phyloP scores from a whole-genome alignment of 30 jellyfish, hydroid and myxozoan species.

The Mastigias papua region DNA sequence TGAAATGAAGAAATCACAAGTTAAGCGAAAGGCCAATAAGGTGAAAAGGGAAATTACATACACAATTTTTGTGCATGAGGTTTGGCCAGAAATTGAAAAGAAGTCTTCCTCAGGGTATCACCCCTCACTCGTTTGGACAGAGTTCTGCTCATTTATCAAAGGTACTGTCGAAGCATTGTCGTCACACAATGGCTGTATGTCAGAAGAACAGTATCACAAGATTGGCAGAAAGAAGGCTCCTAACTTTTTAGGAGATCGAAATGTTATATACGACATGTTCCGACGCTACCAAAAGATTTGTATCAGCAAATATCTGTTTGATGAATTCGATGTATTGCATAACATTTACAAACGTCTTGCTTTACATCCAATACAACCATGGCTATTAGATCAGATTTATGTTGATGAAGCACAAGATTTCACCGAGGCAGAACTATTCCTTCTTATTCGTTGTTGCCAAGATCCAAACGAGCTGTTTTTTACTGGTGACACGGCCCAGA shows the following conservation, averaged over 20 bases:
- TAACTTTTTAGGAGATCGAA: slow-evolving; percentile 83
- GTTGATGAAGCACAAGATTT: slow-evolving; percentile 97
- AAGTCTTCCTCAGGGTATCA: slow-evolving; percentile 53
- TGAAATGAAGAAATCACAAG: background rate
- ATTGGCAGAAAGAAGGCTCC: slow-evolving; percentile 91
- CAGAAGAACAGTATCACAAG: slow-evolving; percentile 68
- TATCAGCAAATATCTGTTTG: slow-evolving; percentile 49
- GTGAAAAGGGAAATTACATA: slow-evolving; percentile 78
- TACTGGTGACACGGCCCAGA: slow-evolving; percentile 97
- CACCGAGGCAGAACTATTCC: slow-evolving; percentile 85
- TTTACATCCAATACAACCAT: slow-evolving; percentile 38
- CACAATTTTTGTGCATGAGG: slow-evolving; percentile 66
- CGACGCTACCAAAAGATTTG: slow-evolving; percentile 61
- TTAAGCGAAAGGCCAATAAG: background rate
- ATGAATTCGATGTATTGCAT: slow-evolving; percentile 74
- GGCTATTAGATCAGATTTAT: slow-evolving; percentile 81
- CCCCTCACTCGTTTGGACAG: slow-evolving; percentile 95
- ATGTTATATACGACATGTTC: slow-evolving; percentile 69
- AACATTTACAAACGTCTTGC: slow-evolving; percentile 75
- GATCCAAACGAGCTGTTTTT: slow-evolving; percentile 85
- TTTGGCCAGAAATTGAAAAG: slow-evolving; percentile 81
- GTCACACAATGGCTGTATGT: slow-evolving; percentile 57
- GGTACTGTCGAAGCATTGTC: slow-evolving; percentile 76
- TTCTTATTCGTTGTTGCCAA: slow-evolving; percentile 75
- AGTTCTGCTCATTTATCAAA: slow-evolving; percentile 88